A percentile compares a stretch with the other conserved stretches of the same genome.
phyloP scores from a whole-genome alignment of 1,140 invertebrate species.

The Diorhabda elongata region DNA sequence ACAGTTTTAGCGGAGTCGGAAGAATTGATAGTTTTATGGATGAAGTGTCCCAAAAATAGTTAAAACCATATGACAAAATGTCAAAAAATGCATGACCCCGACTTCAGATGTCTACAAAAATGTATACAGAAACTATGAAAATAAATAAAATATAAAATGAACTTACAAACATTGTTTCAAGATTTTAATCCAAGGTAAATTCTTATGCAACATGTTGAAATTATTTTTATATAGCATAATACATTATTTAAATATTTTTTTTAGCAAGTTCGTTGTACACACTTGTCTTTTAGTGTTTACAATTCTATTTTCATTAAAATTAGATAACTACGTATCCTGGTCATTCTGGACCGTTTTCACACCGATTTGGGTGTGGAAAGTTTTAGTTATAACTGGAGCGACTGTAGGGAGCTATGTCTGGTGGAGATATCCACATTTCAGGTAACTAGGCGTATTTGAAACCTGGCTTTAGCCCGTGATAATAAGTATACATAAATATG shows the following conservation, averaged over 20 bases:
- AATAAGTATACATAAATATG: neutral
- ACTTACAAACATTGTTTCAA: constrained; percentile 84
- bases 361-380: constrained; percentile 96
- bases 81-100: neutral
- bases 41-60: neutral
- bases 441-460: constrained; percentile 51
- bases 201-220: constrained; percentile 13
- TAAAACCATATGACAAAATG: neutral
- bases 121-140: constrained; percentile 5
- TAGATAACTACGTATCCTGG: constrained; percentile 83
- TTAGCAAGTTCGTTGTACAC: constrained; percentile 95
- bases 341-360: constrained; percentile 93
- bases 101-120: neutral
- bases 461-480: constrained; percentile 7
- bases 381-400: constrained; percentile 83
- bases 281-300: constrained; percentile 88
- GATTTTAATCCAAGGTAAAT: constrained; percentile 87
- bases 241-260: constrained; percentile 40
- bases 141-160: constrained; percentile 55
- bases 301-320: constrained; percentile 78
- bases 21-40: no score
- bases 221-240: constrained; percentile 24
- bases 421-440: constrained; percentile 91
- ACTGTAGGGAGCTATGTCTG: constrained; percentile 88
- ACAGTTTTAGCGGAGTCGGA: no score